Conservation (phyloP, 2,797 vertebrate genomes). For the Clarias pachynema region DNA sequence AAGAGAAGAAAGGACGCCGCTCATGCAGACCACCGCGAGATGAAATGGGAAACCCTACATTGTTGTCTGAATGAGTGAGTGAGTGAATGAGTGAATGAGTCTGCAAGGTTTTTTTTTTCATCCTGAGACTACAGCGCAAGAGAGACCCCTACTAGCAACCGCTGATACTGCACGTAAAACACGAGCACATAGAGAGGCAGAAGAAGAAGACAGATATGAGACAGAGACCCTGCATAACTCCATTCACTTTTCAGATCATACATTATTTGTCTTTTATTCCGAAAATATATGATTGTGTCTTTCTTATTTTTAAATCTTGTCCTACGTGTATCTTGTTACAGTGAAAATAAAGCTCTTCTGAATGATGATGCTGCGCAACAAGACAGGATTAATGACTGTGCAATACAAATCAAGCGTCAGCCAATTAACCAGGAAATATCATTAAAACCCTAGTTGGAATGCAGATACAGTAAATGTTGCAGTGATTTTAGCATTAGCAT, state of each 20-base stretch:
- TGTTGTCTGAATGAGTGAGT: not conserved
- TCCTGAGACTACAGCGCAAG: conserved; percentile 29
- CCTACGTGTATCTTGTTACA: too few species aligned
- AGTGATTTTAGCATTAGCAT: not conserved
- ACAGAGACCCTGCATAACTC: not conserved
- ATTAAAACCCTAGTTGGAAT: not conserved
- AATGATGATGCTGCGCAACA: not conserved
- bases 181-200: not conserved
- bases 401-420: not conserved
- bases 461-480: not conserved
- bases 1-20: conserved; percentile 23
- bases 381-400: not conserved
- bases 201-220: not conserved
- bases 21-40: conserved; percentile 20
- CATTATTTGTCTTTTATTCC: not conserved
- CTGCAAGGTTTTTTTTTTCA: not conserved
- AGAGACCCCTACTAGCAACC: conserved; percentile 47
- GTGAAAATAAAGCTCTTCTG: not conserved
- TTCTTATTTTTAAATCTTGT: not conserved
- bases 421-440: not conserved
- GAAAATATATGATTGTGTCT: too few species aligned
- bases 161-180: not conserved
- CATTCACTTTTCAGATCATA: not conserved
- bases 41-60: conserved; percentile 20
- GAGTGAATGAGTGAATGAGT: not conserved